Evolutionary conservation across 2,113 vertebrate species (phyloP).

Genomic region (Gymnogyps californianus): DNA sequence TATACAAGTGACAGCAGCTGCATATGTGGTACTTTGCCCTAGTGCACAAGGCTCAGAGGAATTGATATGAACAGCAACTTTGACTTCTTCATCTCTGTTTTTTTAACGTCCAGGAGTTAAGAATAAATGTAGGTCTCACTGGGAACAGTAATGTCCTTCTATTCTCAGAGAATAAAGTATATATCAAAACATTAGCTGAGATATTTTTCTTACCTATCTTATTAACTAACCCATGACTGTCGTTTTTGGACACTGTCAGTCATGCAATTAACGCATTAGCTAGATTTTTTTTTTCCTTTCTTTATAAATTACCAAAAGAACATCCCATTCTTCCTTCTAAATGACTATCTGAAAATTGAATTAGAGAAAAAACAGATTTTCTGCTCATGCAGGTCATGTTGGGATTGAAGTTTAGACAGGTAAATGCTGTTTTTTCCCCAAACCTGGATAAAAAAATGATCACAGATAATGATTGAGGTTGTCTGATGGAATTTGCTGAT

Average conservation of each 20-base stretch:
- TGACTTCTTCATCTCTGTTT: neutral
- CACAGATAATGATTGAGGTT: neutral
- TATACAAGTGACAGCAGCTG: neutral
- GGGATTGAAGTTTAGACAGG: neutral
- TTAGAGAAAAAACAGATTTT: neutral
- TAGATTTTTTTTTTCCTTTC: neutral
- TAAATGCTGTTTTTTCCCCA: neutral
- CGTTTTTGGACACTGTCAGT: neutral
- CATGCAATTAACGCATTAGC: neutral
- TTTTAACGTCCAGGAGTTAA: neutral
- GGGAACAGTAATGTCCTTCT: neutral
- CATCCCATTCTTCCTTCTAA: neutral
- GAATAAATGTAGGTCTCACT: neutral
- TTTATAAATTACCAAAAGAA: neutral
- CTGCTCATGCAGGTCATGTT: neutral
- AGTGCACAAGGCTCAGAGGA: neutral
- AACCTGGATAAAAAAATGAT: neutral
- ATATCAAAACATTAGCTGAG: neutral
- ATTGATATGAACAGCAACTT: neutral
- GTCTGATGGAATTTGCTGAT: neutral
- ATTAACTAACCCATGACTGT: neutral
- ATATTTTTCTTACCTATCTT: neutral
- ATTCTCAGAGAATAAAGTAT: neutral
- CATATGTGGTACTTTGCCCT: neutral
- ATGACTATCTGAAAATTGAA: neutral